Evolutionary conservation across 2,797 vertebrate genomes (phyloP), one percentile per base, ranked within the genome.

Genomic region (Microctenopoma steveboyesi): DNA sequence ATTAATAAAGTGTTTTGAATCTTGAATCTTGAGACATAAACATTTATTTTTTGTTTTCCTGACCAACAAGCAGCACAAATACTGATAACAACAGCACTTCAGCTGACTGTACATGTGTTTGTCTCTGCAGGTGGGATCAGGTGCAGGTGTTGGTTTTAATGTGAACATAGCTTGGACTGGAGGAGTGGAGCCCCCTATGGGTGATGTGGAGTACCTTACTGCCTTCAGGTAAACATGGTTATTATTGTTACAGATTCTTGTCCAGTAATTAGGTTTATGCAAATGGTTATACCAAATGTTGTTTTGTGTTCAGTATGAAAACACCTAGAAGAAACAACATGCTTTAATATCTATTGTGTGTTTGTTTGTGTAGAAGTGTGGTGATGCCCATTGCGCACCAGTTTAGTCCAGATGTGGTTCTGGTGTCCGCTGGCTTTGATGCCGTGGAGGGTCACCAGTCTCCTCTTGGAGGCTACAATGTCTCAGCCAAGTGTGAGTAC

Each of bases 111-210:
- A 39, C 11, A 7, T 39, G 30, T 47, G 13, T 40, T 14, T 50
- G 15, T 74, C 25, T 63, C 71, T 67, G 51, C 90, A 98, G 97
- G 97, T 98, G 76, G 97, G 97, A 68, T 95, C 94, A 30, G 96
- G 95, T 54, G 92, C 95, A 45, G 97, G 97, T 48, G 85, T 95
- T 69, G 97, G 97, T 59, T 98, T 96, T 90, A 99, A 99, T 72
- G 94, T 98, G 82, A 99, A 99, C 88, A 95, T 99, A 51, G 96
- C 97, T 1, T 99, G 97, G 97, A 98, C 96, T 0, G 97, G 97
- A 15, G 97, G 97, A 70, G 95, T 98, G 48, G 97, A 98, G 49
- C 96, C 97, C 49, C 96, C 97, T 35, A 96, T 98, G 70, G 97
- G 97, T 69, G 97, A 98, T 4, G 96, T 97, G 88, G 97, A 99